Evolutionary conservation across 1,140 invertebrate genomes (phyloP), one percentile per base, ranked within the genome.

Genomic region (Onthophagus taurus): DNA sequence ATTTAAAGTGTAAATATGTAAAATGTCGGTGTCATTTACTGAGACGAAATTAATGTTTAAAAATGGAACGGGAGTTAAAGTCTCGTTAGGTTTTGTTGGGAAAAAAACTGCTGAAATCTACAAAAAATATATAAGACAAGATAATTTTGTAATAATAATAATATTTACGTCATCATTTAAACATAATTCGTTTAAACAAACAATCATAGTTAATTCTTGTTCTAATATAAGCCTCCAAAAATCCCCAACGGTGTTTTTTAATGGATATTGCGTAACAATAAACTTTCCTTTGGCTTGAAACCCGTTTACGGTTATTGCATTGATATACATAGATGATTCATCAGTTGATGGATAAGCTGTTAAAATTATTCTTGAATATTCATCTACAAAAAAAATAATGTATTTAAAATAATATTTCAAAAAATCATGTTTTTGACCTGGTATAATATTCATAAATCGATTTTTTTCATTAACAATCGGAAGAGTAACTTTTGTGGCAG

Each of bases 221-320:
- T 81, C 72, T 63, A 68, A 71, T 4, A 80, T 59, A 68, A 80
- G 70, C 33, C 70, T 58, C 77, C 77, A 80, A 60, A 80, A 81
- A 50, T 75, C 72, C 6, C 53, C 57, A 35, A 71, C 53, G 2
- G 74, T 76, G 31, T 64, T 60, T 9, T 68, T 65, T 37, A 77
- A 53, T 3, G 72, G 72, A 21, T 68, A 63, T 58, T 75, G 72
- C 4, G 72, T 72, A 5, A 64, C 68, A 43, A 74, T 69, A 42
- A 60, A 66, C 47, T 51, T 52, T 29, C 57, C 38, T 13, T 49
- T 51, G 7, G 16, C 21, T 18, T 41, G 61, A 55, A 77, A 79
- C 20, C 76, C 75, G 67, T 78, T 75, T 37, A 80, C 72, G 53
- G 67, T 75, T 49, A 77, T 75, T 11, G 72, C 76, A 64, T 80